Percentiles rank a stretch among this genome's conserved stretches.
phyloP scores from a whole-genome alignment of 2,888 invertebrate species.

The Cryptocephalus primarius region DNA sequence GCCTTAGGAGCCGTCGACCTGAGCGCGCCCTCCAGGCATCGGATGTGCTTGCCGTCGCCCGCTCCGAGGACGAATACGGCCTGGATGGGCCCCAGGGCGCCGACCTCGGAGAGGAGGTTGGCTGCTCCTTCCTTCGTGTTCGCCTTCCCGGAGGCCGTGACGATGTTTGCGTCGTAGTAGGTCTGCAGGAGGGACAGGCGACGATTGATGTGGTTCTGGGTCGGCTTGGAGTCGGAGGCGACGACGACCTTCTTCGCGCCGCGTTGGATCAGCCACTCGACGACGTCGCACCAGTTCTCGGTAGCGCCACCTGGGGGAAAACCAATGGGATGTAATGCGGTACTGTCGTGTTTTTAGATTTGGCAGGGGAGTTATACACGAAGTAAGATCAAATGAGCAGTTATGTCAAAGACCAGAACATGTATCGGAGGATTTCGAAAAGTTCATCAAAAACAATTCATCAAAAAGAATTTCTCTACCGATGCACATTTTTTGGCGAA shows the following conservation, averaged over 20 bases:
- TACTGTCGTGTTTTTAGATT: too few relatives aligned
- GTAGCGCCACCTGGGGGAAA: slow-evolving; percentile 25
- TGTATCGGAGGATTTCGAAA: too few relatives aligned
- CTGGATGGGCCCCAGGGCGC: slow-evolving; percentile 26
- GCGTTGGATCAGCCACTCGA: slow-evolving; percentile 75
- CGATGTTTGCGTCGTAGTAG: slow-evolving; percentile 28
- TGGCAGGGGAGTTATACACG: too few relatives aligned
- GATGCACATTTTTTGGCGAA: too few relatives aligned
- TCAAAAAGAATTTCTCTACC: too few relatives aligned
- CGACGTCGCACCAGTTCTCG: slow-evolving; percentile 40
- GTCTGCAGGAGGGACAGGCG: slow-evolving; percentile 26
- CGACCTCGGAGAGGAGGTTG: slow-evolving; percentile 24
- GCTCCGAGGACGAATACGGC: slow-evolving; percentile 26
- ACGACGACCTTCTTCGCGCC: slow-evolving; percentile 72
- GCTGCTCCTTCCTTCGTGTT: slow-evolving; percentile 25
- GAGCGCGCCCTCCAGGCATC: slow-evolving; percentile 29
- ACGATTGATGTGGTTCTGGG: slow-evolving; percentile 47
- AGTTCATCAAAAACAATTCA: too few relatives aligned
- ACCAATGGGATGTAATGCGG: background rate
- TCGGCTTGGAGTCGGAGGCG: slow-evolving; percentile 69
- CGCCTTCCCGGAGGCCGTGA: slow-evolving; percentile 24
- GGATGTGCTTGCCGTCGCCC: slow-evolving; percentile 27
- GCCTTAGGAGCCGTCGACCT: slow-evolving; percentile 31
- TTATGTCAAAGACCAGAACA: too few relatives aligned
- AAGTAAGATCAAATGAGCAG: too few relatives aligned